phyloP scores from a whole-genome alignment of 1,140 invertebrate genomes.

The Melitaea cinxia region DNA sequence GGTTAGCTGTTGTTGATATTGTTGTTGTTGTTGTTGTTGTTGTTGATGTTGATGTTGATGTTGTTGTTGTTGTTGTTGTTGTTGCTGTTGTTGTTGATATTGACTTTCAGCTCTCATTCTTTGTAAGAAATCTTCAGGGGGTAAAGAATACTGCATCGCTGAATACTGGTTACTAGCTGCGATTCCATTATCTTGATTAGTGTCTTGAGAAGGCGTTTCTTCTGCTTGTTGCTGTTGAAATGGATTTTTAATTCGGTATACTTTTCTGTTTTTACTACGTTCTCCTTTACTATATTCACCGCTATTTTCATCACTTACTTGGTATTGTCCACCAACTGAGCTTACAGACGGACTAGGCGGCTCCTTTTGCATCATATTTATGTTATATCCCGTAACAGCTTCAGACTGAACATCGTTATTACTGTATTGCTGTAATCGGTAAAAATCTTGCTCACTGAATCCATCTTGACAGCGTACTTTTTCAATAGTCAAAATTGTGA shows the following conservation, averaged over 20 bases:
- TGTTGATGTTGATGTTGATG: constrained; percentile 58
- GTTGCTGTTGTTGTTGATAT: constrained; percentile 60
- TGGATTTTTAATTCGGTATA: constrained; percentile 75
- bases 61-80: constrained; percentile 55
- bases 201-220: constrained; percentile 43
- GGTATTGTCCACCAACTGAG: constrained; percentile 61
- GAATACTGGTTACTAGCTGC: constrained; percentile 78
- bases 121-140: constrained; percentile 77
- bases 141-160: constrained; percentile 73
- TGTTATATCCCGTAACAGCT: constrained; percentile 57
- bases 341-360: constrained; percentile 57
- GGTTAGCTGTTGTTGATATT: constrained; percentile 57
- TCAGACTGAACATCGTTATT: constrained; percentile 58
- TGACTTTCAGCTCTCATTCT: constrained; percentile 69
- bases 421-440: constrained; percentile 59
- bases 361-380: constrained; percentile 62
- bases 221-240: constrained; percentile 62
- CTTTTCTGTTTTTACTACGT: constrained; percentile 56
- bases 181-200: constrained; percentile 61
- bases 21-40: constrained; percentile 55
- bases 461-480: constrained; percentile 67
- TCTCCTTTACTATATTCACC: constrained; percentile 59
- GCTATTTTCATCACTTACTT: constrained; percentile 60
- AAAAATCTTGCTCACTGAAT: constrained; percentile 62
- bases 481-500: constrained; percentile 57